Base-by-base conservation (phyloP, 2,113 vertebrate species). In the Gobiocypris rarus region DNA sequence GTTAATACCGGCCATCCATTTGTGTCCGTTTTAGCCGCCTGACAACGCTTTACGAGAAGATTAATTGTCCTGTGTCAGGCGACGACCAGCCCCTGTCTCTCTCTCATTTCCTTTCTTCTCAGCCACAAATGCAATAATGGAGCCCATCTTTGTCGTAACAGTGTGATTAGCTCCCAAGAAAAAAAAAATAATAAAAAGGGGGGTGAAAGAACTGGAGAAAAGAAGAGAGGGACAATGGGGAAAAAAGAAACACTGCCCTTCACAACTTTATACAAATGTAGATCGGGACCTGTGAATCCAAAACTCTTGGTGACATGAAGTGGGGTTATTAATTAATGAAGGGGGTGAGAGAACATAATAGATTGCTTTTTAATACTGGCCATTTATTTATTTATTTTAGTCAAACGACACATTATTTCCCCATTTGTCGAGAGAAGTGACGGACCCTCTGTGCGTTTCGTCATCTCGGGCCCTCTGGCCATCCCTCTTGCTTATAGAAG, bases 1-100 rank as follows among this genome's bases (percentile, higher is more conserved):
- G 96, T 97, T 98, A 98, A 99, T 98, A 96, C 96, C 96, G 96
- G 96, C 96, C 96, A 98, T 98, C 97, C 97, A 98, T 99, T 98
- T 97, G 96, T 97, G 97, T 97, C 97, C 96, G 95, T 97, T 97
- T 97, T 96, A 96, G 96, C 96, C 65, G 65, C 61, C 97, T 97
- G 97, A 98, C 97, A 97, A 97, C 95, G 96, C 96, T 97, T 93
- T 97, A 97, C 96, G 95, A 96, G 96, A 98, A 99, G 98, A 99
- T 99, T 98, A 99, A 99, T 99, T 97, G 97, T 97, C 96, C 96
- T 92, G 96, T 97, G 97, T 99, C 97, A 97, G 96, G 96, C 96
- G 96, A 96, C 96, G 96, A 63, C 73, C 96, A 97, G 96, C 96
- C 97, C 97, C 95, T 95, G 96, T 97, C 96, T 96, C 96, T 95